These are phyloP conservation scores for Pygathrix nemaeus DNA, from an alignment of 2,113 vertebrate genomes.

Conservation along the genomic window DNA sequence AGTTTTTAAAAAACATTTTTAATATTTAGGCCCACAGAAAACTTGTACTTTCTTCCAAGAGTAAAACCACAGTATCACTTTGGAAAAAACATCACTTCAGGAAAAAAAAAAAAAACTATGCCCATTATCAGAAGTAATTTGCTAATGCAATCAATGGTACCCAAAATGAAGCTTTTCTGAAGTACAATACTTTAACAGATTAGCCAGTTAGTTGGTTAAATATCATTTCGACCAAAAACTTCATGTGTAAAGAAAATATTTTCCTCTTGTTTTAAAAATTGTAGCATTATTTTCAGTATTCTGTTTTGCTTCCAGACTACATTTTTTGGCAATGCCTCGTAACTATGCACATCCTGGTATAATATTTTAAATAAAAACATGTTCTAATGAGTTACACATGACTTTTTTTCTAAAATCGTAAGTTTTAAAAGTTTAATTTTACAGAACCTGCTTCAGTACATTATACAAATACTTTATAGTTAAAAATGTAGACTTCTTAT, in stretches of 20 bases:
- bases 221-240: constrained; percentile 43
- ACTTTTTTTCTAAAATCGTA: constrained; percentile 27
- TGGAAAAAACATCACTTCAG: not conserved
- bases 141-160: constrained; percentile 51
- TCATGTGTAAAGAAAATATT: constrained; percentile 66
- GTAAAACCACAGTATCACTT: constrained; percentile 52
- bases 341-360: constrained; percentile 13
- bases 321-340: constrained; percentile 56
- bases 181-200: constrained; percentile 31
- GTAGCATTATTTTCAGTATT: constrained; percentile 61
- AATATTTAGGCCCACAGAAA: constrained; percentile 53
- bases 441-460: constrained; percentile 7
- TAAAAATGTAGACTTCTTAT: constrained; percentile 32
- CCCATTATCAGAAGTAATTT: constrained; percentile 43
- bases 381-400: constrained; percentile 61
- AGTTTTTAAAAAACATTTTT: constrained; percentile 58
- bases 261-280: constrained; percentile 68
- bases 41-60: constrained; percentile 50
- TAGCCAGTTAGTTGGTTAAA: constrained; percentile 54
- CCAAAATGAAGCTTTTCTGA: constrained; percentile 44
- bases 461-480: constrained; percentile 9
- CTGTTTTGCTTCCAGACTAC: constrained; percentile 59
- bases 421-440: constrained; percentile 45
- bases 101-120: not conserved
- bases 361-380: constrained; percentile 65